phyloP scores from a whole-genome alignment of 2,888 invertebrate species.

The Lepetodrilus schrolli region DNA sequence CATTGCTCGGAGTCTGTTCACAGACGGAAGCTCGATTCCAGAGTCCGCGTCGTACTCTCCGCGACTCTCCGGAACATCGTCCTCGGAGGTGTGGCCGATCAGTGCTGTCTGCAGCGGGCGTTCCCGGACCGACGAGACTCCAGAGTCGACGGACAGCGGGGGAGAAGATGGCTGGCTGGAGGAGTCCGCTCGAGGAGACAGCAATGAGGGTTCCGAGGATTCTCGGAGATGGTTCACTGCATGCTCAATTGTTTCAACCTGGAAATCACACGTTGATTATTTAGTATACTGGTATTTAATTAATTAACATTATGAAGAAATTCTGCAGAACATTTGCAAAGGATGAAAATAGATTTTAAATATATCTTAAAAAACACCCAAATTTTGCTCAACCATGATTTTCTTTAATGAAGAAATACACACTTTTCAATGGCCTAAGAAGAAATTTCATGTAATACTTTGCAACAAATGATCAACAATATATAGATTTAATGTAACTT shows the following conservation, averaged over 20 bases:
- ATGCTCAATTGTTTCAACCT: constrained; percentile 38
- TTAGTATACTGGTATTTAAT: too few relatives aligned
- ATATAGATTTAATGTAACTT: too few relatives aligned
- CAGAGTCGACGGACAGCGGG: constrained; percentile 51
- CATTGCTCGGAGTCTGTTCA: constrained; percentile 64
- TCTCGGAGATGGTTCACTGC: constrained; percentile 32
- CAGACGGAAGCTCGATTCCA: constrained; percentile 65
- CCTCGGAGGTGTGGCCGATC: constrained; percentile 55
- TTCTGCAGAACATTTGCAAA: too few relatives aligned
- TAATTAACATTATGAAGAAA: too few relatives aligned
- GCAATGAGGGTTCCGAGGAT: constrained; percentile 23
- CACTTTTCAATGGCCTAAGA: too few relatives aligned
- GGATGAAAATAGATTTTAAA: too few relatives aligned
- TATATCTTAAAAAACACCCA: too few relatives aligned
- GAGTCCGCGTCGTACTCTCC: constrained; percentile 62
- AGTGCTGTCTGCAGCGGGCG: constrained; percentile 43
- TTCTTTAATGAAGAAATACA: too few relatives aligned
- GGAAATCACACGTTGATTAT: too few relatives aligned
- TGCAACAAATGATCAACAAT: too few relatives aligned
- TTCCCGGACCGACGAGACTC: constrained; percentile 43
- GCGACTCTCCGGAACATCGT: constrained; percentile 64
- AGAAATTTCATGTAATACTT: too few relatives aligned
- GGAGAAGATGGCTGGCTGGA: constrained; percentile 46
- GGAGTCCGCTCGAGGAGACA: constrained; percentile 36
- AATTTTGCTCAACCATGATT: too few relatives aligned